phyloP scores from a whole-genome alignment of 2,797 vertebrate species.

The Bradypodion ventrale region DNA sequence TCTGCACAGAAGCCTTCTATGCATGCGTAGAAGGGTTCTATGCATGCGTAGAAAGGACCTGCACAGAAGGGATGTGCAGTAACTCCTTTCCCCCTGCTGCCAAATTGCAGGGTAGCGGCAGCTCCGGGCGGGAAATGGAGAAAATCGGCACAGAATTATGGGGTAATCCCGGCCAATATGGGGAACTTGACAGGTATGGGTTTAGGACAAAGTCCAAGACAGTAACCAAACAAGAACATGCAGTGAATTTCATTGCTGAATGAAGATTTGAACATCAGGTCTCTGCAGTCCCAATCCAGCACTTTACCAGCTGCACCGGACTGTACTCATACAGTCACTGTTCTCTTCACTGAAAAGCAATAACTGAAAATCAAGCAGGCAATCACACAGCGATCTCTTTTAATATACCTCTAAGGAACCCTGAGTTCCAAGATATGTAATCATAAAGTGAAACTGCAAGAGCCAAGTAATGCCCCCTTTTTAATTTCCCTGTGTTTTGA shows the following conservation, averaged over 20 bases:
- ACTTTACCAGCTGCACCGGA: not conserved
- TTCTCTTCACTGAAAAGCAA: not conserved
- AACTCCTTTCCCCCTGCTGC: too few species aligned
- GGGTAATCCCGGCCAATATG: too few species aligned
- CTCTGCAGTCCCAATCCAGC: not conserved
- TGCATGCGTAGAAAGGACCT: too few species aligned
- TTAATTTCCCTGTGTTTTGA: slow-evolving; percentile 43
- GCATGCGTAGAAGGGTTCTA: too few species aligned
- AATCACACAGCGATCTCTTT: not conserved
- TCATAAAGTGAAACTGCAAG: slow-evolving; percentile 17
- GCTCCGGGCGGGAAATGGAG: too few species aligned
- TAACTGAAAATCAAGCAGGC: not conserved
- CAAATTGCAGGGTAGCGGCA: too few species aligned
- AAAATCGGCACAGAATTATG: too few species aligned
- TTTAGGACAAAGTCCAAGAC: not conserved
- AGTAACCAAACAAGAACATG: not conserved
- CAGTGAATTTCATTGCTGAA: not conserved
- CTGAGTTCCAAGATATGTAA: not conserved
- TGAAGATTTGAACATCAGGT: not conserved
- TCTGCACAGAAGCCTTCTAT: too few species aligned
- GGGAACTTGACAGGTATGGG: too few species aligned
- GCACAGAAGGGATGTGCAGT: too few species aligned
- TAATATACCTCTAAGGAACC: slow-evolving; percentile 6
- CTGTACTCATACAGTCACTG: not conserved
- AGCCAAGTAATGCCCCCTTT: not conserved